phyloP scores from a whole-genome alignment of 2,797 vertebrate genomes.

The Tragopan temminckii region DNA sequence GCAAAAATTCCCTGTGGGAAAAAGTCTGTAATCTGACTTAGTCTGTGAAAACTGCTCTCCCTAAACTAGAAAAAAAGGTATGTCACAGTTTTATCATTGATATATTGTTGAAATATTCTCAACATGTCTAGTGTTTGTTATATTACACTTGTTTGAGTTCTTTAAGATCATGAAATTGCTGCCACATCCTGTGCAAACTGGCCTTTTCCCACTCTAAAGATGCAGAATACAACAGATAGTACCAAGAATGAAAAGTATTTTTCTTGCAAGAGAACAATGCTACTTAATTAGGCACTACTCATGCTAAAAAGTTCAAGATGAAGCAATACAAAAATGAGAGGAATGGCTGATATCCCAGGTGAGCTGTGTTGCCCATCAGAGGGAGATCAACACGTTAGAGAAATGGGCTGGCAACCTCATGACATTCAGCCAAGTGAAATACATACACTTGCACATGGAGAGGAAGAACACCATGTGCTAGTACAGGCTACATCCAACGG shows the following conservation, averaged over 20 bases:
- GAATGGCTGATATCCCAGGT: too few relatives aligned
- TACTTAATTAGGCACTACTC: background rate
- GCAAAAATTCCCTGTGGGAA: background rate
- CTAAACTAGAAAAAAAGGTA: background rate
- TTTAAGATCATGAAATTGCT: background rate
- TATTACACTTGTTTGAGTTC: background rate
- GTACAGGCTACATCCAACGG: fast-evolving
- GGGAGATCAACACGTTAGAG: background rate
- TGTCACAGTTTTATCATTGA: background rate
- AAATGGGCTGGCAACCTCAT: background rate
- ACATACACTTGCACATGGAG: background rate
- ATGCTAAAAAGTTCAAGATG: background rate
- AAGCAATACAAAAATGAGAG: background rate
- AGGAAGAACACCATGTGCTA: background rate
- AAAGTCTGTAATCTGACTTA: background rate
- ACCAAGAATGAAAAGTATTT: background rate
- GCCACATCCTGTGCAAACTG: background rate
- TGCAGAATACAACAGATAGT: background rate
- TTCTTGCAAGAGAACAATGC: background rate
- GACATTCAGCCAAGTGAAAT: background rate
- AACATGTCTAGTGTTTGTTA: background rate
- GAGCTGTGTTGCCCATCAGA: background rate
- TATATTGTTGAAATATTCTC: background rate
- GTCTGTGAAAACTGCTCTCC: background rate
- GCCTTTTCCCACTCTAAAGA: background rate